Evolutionary conservation across 2,113 vertebrate genomes (phyloP), one percentile per base, ranked within the genome.

Genomic region (Noctilio leporinus): DNA sequence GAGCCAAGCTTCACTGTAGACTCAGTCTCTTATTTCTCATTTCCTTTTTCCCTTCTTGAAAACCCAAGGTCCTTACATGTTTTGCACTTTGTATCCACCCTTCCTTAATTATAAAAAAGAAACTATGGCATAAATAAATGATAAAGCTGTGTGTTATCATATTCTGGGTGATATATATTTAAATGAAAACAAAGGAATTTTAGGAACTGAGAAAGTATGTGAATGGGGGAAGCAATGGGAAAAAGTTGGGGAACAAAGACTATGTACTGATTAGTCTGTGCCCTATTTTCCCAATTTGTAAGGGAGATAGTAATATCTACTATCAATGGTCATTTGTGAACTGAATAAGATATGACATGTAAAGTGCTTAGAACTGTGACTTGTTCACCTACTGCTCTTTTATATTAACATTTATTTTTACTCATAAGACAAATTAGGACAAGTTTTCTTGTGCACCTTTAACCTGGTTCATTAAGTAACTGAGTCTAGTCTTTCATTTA

Each of bases 91-190:
- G 30, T 89, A 55, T 91, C 30, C 45, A 91, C 35, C 47, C 12
- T 20, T 93, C 47, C 38, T 93, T 88, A 47, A 88, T 81, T 91
- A 86, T 77, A 77, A 92, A 83, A 90, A 64, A 87, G 59, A 80
- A 35, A 75, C 67, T 67, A 96, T 67, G 10, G 40, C 80, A 93
- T 96, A 95, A 84, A 93, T 69, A 92, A 96, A 84, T 85, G 16
- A 95, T 84, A 93, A 77, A 59, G 12, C 17, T 86, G 17, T 77
- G 47, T 82, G 93, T 96, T 91, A 89, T n/a, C 22, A 86, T 93
- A 30, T 30, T 5, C 5, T 40, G 30, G 47, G 22, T 14, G 28
- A 94, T 59, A 22, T 8, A 5, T 83, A 92, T 93, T 96, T 53
- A 89, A 93, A 70, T 88, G 43, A 38, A 96, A 94, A 69, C 57